Conservation (phyloP, 1,140 invertebrate genomes). For the Mizuhopecten yessoensis region DNA sequence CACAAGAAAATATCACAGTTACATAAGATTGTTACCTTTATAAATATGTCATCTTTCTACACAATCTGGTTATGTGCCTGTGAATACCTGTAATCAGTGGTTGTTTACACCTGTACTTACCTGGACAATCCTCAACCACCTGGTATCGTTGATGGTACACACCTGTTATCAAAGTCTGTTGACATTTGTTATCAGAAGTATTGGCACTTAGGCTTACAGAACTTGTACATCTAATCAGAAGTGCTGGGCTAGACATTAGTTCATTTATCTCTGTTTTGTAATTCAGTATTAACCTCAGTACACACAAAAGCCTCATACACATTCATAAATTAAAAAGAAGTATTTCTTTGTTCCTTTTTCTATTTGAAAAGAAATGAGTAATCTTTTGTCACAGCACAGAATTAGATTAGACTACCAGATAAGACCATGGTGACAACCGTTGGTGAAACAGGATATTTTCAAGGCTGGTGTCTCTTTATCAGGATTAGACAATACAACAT, state of each 20-base stretch:
- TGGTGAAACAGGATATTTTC: background rate
- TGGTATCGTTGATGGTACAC: background rate
- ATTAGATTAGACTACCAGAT: too few relatives aligned
- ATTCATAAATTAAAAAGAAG: too few relatives aligned
- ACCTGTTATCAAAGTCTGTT: background rate
- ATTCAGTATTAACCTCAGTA: too few relatives aligned
- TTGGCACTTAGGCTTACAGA: background rate
- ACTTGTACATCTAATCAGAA: background rate
- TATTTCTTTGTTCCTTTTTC: too few relatives aligned
- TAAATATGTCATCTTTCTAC: background rate
- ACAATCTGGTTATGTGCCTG: background rate
- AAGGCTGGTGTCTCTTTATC: background rate
- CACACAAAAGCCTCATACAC: too few relatives aligned
- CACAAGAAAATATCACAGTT: background rate
- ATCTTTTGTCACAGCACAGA: too few relatives aligned
- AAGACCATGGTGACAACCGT: too few relatives aligned
- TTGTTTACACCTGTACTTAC: constrained; percentile 32
- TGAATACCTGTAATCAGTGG: constrained; percentile 21
- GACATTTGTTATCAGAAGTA: background rate
- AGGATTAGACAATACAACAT: constrained; percentile 4
- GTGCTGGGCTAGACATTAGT: too few relatives aligned
- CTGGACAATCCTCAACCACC: background rate
- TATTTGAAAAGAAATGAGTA: too few relatives aligned
- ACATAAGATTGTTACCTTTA: too few relatives aligned
- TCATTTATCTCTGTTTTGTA: too few relatives aligned